Base-by-base conservation (phyloP, 2,888 invertebrate genomes). In the Microctonus aethiopoides region DNA sequence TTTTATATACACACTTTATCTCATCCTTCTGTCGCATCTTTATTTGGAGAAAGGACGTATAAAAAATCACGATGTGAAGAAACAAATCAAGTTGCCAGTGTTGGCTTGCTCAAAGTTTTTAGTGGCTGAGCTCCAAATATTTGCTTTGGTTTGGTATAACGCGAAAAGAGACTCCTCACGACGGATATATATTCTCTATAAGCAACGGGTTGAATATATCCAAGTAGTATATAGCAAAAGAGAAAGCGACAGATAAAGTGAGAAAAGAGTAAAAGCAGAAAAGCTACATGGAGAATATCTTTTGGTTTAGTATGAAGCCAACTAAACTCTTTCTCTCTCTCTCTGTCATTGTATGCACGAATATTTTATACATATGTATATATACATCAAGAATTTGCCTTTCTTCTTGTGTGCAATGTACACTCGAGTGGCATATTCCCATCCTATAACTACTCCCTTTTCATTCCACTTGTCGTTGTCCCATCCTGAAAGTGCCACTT, bases 111-210 rank as follows among this genome's bases (percentile, higher is more conserved):
- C 80, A 81, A 76, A 85, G 83, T 86, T 85, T 86, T 86, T 84
- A 86, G 83, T 86, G 86, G 86, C 86, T 80, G 78, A 79, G 80
- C 81, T 86, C 86, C 86, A 86, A 86, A 86, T 86, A 85, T 85
- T 86, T 84, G 83, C 82, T 83, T 79, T 79, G 80, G 70, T 78
- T 77, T 81, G 80, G 80, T 46, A 70, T 46, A 70, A 51, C 63
- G 70, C 67, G 60, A 70, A 56, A n/a, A n/a, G 60, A 60, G 36
- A 54, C 57, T 39, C 10, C 16, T 70, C 75, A 67, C 72, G 78
- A 78, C 78, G 79, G 76, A 80, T 80, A 81, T 82, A 81, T 74
- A 74, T 76, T 73, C 13, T 36, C 56, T 57, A 51, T 52, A 67
- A 24, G 32, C 20, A 59, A 34, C 34, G 76, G 39, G 41, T 41